Evolutionary conservation across 1,140 invertebrate genomes (phyloP).

Genomic region (Dreissena polymorpha): DNA sequence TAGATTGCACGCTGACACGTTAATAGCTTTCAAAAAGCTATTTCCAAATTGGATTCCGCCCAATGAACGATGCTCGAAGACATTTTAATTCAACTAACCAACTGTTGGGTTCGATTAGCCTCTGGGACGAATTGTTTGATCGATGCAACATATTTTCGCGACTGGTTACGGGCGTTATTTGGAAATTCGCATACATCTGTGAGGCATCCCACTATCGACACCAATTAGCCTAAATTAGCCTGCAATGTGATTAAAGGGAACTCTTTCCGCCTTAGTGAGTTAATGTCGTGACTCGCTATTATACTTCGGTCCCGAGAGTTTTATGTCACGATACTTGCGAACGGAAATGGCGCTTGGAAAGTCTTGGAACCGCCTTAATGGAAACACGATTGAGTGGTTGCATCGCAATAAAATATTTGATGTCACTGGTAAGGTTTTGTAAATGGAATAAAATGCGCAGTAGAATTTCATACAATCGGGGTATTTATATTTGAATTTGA

Average conservation of each 20-base stretch:
- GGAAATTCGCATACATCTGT: constrained; percentile 3
- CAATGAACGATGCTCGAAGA: background rate
- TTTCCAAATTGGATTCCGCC: background rate
- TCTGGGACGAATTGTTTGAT: background rate
- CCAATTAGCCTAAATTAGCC: constrained; percentile 47
- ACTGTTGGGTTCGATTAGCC: constrained; percentile 3
- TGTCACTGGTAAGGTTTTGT: too few relatives aligned
- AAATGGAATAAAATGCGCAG: too few relatives aligned
- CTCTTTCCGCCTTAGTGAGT: constrained; percentile 14
- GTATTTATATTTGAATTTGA: too few relatives aligned
- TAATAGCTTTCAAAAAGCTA: background rate
- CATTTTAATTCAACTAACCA: background rate
- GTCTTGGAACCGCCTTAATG: too few relatives aligned
- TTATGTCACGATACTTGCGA: too few relatives aligned
- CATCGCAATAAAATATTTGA: too few relatives aligned
- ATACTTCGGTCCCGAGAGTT: background rate
- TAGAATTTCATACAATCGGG: too few relatives aligned
- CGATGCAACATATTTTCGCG: constrained; percentile 46
- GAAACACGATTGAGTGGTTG: too few relatives aligned
- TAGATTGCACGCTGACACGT: background rate
- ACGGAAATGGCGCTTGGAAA: too few relatives aligned
- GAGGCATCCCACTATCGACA: constrained; percentile 34
- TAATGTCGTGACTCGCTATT: constrained; percentile 39
- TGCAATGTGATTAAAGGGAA: constrained; percentile 42
- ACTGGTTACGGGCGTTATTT: constrained; percentile 26